A percentile compares a stretch with the other conserved stretches of the same genome.
Conservation (phyloP, 2,888 invertebrate species). For the Schrankia costaestrigalis region DNA sequence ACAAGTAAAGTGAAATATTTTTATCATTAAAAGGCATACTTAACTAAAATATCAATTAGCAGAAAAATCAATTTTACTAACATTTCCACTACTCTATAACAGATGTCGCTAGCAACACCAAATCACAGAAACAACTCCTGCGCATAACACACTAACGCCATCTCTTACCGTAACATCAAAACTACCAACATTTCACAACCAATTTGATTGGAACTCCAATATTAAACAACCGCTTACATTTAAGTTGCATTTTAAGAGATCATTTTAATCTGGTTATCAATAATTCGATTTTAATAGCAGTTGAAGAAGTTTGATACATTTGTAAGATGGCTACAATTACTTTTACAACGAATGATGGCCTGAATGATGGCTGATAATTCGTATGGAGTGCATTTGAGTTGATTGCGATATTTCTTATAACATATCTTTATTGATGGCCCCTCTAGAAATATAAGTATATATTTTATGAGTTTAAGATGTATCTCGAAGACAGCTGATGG, state of each 20-base stretch:
- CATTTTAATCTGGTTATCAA: slow-evolving; percentile 34
- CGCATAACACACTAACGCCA: slow-evolving; percentile 43
- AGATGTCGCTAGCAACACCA: slow-evolving; percentile 56
- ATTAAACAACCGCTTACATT: slow-evolving; percentile 5
- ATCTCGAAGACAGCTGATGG: slow-evolving; percentile 4
- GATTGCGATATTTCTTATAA: slow-evolving; percentile 33
- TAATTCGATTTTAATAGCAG: slow-evolving; percentile 73
- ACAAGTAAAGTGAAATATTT: too few relatives aligned
- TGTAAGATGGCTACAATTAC: slow-evolving; percentile 51
- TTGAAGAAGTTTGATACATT: slow-evolving; percentile 50
- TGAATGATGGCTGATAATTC: slow-evolving; percentile 57
- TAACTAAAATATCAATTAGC: background rate
- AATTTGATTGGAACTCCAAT: slow-evolving; percentile 38
- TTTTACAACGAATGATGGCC: slow-evolving; percentile 65
- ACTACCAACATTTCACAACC: slow-evolving; percentile 11
- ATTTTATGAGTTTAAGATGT: slow-evolving; percentile 23
- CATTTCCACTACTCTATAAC: slow-evolving; percentile 44
- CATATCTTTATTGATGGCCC: slow-evolving; percentile 31
- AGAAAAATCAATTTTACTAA: background rate
- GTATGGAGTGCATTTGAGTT: slow-evolving; percentile 25
- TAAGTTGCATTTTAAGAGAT: slow-evolving; percentile 16
- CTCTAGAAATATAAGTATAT: slow-evolving; percentile 18
- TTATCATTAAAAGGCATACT: background rate
- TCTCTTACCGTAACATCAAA: slow-evolving; percentile 25
- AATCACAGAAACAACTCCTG: slow-evolving; percentile 32